Percentiles rank a stretch among this genome's conserved stretches.
phyloP scores from a whole-genome alignment of 2,797 vertebrate species.

The Cygnus olor region DNA sequence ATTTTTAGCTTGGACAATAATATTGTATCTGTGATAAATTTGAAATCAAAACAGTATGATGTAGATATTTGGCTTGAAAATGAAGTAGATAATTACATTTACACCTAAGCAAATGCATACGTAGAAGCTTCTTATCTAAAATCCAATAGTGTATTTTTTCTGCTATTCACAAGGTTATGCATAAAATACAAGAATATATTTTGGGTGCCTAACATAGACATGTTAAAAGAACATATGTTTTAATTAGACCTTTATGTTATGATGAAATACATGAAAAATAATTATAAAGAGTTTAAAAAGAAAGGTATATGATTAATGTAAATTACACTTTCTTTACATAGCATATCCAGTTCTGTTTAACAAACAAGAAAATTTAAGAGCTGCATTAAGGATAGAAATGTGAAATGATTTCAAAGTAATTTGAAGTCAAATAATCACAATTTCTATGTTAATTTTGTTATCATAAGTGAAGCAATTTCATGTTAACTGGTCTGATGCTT shows the following conservation, averaged over 20 bases:
- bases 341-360: background rate
- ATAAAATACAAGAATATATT: background rate
- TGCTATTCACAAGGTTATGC: background rate
- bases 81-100: background rate
- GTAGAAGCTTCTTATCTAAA: background rate
- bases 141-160: background rate
- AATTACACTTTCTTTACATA: background rate
- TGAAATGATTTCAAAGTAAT: background rate
- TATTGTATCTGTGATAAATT: background rate
- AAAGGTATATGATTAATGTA: background rate
- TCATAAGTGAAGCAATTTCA: background rate
- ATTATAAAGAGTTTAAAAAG: background rate
- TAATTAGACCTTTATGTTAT: background rate
- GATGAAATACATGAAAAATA: background rate
- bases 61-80: background rate
- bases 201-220: too few species aligned
- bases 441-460: constrained; percentile 13
- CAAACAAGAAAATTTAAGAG: background rate
- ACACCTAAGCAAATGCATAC: background rate
- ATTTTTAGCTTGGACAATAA: background rate
- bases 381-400: background rate
- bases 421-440: background rate
- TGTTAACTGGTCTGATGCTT: background rate
- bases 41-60: background rate
- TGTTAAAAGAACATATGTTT: background rate